These are phyloP conservation scores for Dromaius novaehollandiae DNA, from an alignment of 2,113 vertebrate species.

Conservation along the genomic window DNA sequence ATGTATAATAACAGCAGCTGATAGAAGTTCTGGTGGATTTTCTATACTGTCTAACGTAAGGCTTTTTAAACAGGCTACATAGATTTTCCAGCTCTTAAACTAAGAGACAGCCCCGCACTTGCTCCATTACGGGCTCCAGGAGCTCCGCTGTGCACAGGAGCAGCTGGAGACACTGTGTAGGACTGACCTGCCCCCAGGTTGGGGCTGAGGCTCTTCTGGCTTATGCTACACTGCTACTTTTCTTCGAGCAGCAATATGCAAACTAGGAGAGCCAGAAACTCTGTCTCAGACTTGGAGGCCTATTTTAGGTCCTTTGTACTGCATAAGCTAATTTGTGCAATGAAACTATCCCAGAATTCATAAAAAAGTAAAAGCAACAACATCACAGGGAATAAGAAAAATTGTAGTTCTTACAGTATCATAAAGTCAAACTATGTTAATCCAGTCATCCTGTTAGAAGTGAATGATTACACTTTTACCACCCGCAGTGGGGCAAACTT, in stretches of 20 bases:
- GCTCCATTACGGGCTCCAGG: neutral
- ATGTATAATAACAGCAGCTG: neutral
- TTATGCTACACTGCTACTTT: neutral
- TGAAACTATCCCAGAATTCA: neutral
- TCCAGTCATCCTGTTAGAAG: neutral
- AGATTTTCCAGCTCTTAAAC: neutral
- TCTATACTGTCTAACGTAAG: neutral
- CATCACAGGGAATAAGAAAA: neutral
- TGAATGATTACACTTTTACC: neutral
- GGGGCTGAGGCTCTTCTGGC: neutral
- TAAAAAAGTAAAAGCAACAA: neutral
- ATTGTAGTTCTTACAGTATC: neutral
- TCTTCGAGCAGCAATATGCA: neutral
- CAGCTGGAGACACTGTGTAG: neutral
- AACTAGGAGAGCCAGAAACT: neutral
- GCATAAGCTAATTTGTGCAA: neutral
- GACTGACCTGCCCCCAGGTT: accelerated
- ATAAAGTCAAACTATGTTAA: neutral
- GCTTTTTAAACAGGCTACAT: neutral
- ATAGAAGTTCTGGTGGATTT: neutral
- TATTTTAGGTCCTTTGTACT: neutral
- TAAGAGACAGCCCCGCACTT: neutral
- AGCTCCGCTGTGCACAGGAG: neutral
- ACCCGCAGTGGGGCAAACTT: neutral
- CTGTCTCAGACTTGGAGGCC: neutral